Base-by-base conservation (phyloP, 2,797 vertebrate species). In the Sebastes hopkinsi region DNA sequence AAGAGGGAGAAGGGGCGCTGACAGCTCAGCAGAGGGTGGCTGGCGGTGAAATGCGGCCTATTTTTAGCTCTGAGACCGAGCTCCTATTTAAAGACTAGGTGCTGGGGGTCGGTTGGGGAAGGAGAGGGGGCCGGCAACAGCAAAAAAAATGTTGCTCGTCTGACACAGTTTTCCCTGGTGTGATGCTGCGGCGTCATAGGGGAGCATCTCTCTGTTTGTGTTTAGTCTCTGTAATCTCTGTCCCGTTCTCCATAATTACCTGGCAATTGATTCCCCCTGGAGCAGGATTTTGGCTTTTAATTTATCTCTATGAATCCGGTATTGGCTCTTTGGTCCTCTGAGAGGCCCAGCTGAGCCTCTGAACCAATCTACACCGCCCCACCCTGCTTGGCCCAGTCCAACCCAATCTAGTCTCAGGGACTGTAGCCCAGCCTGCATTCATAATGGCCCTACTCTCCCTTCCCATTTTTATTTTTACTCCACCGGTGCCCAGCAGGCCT, bases 11-110 rank as follows among this genome's bases (percentile, higher is more conserved):
- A 90, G 87, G 87, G 88, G 84, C 23, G 68, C 92, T 94, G 93
- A 95, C 92, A 93, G 93, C 89, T 93, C 89, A 81, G 85, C 76
- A 75, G 76, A 89, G 81, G 88, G 87, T 85, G 89, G 84, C 87
- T 88, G 86, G 77, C 11, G 66, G 78, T 79, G 85, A 91, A 88
- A 90, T 78, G 69, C n/a, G 25, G 58, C 77, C 91, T 94, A 93
- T 94, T 90, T 93, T 92, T 94, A 95, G 85, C 88, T 77, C 77
- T 23, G 60, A 88, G 79, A 72, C 77, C 56, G 6, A 72, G 81
- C 76, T 90, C 87, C 89, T 94, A 89, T 91, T 91, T 91, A 87
- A 92, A 91, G 90, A 92, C 55, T 29, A 82, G 82, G 85, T 85
- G 81, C 56, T 61, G 62, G 77, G 87, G 84, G 88, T 73, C 23